Base-by-base conservation (phyloP, 2,797 vertebrate genomes). In the Graptemys geographica region DNA sequence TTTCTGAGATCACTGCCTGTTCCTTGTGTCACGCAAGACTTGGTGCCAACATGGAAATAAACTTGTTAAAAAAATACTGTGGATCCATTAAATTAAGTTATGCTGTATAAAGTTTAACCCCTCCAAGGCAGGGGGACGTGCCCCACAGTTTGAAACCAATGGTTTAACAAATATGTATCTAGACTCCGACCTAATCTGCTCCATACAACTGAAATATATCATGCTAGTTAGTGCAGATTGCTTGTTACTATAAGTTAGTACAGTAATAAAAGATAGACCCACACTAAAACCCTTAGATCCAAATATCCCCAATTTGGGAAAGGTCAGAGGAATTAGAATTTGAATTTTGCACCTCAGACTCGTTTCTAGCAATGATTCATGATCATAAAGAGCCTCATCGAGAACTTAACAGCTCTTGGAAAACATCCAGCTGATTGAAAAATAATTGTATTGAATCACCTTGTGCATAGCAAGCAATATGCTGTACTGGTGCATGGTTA, bases 401-500 rank as follows among this genome's bases (percentile, higher is more conserved):
- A 90, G 49, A 88, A 72, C 2, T 41, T 94, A 23, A 0, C 47
- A 78, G 3, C 53, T 55, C 33, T 93, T 82, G 51, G 76, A 69
- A 94, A 85, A 57, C 56, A 81, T 21, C 33, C 74, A 92, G 31
- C 78, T 87, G 84, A 33, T 47, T 79, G 82, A 41, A 80, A 94
- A 92, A 86, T 56, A 82, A 91, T 85, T 81, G 79, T 23, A 79
- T 4, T 12, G 56, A 41, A 23, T 57, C 41, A 76, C 37, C 47
- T 83, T 47, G 15, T 25, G 37, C 55, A 76, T 33, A 65, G n/a
- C 59, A 62, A 83, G 89, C 0, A 2, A 91, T 82, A 41, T 84
- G 55, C 74, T 51, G 3, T 72, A 11, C 5, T 0, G 0, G 21
- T 13, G n/a, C 69, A 51, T 15, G 0, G 0, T 72, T 25, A 25